Evolutionary conservation across 2,113 vertebrate species (phyloP).

Genomic region (Laticauda laticaudata): DNA sequence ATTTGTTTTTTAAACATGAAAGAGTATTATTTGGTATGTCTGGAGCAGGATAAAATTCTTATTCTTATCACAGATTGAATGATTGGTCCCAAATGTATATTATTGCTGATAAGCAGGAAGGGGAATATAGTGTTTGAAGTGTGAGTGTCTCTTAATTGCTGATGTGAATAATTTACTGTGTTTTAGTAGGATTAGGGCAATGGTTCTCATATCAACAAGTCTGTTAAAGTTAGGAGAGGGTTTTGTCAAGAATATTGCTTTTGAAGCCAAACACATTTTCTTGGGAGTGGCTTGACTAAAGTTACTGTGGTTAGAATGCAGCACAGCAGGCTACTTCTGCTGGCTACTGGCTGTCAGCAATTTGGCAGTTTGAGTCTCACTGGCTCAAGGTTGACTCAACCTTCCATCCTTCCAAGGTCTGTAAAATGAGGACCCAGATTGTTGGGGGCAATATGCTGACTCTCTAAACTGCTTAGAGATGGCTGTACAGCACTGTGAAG

Average conservation of each 20-base stretch:
- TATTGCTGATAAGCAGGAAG: background rate
- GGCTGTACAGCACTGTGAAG: no score
- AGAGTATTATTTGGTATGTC: background rate
- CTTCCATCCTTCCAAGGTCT: no score
- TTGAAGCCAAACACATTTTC: background rate
- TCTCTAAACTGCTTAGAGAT: no score
- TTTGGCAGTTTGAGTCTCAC: no score
- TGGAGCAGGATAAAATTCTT: background rate
- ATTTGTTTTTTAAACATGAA: background rate
- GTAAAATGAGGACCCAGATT: no score
- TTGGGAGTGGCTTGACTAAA: background rate
- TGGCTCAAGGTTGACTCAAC: no score
- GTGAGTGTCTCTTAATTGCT: background rate
- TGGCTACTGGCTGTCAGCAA: no score
- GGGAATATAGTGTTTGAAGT: background rate
- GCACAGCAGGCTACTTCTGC: no score
- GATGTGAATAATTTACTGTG: background rate
- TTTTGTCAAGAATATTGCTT: background rate
- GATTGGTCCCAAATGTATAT: background rate
- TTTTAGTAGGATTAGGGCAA: background rate
- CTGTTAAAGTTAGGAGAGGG: background rate
- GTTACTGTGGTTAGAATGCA: background rate
- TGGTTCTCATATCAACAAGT: background rate
- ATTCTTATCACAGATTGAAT: background rate
- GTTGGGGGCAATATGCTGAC: no score